These are phyloP conservation scores for Caenorhabditis sinica DNA, from an alignment of 2,888 invertebrate genomes.

Conservation along the genomic window DNA sequence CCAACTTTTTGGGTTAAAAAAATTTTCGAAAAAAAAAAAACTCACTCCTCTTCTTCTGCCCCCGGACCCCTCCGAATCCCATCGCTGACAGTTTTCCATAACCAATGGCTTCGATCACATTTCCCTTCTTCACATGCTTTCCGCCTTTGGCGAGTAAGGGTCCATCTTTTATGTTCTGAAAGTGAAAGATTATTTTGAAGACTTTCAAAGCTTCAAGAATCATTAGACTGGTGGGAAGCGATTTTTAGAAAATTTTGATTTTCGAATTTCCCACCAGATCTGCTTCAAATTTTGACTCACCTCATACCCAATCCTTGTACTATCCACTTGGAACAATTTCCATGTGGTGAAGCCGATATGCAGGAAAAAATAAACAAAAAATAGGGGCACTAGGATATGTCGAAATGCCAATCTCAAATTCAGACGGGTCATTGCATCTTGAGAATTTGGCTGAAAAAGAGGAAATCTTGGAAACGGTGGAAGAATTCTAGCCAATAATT, in stretches of 20 bases:
- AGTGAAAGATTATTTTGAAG: conserved; percentile 1
- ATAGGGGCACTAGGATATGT: conserved; percentile 37
- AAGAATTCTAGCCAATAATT: no score
- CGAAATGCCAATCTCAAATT: conserved; percentile 43
- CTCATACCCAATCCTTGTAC: conserved; percentile 40
- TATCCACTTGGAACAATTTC: conserved; percentile 53
- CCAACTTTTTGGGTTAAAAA: not conserved
- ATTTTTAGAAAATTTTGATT: not conserved
- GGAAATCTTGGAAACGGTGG: no score
- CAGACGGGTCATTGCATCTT: conserved; percentile 58
- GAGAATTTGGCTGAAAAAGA: not conserved
- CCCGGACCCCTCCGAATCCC: not conserved
- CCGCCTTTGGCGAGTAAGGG: conserved; percentile 54
- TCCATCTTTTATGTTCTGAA: conserved; percentile 58
- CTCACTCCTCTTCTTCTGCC: conserved; percentile 38
- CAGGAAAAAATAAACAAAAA: conserved; percentile 55
- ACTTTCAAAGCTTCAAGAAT: not conserved
- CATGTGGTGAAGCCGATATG: conserved; percentile 51
- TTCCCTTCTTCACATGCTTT: conserved; percentile 39
- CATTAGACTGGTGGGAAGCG: no score
- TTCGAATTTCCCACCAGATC: no score
- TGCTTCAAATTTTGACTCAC: no score
- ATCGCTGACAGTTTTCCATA: conserved; percentile 49
- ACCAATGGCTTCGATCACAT: conserved; percentile 56
- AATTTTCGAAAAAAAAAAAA: not conserved